Conservation (phyloP, 1,140 invertebrate species). For the Matsumurasca onukii region DNA sequence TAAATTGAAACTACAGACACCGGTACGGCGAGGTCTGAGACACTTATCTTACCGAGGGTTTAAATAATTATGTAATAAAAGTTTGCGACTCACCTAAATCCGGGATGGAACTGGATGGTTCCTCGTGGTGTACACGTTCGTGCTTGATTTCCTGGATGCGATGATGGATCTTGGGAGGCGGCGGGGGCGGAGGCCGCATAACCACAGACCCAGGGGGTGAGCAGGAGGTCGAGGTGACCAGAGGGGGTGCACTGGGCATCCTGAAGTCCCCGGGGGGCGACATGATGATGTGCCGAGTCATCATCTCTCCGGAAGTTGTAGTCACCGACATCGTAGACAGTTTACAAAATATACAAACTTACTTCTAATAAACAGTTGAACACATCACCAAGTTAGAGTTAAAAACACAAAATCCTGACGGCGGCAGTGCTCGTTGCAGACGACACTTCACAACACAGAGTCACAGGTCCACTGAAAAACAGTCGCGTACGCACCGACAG, state of each 20-base stretch:
- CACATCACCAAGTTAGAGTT: not conserved
- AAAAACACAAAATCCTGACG: not conserved
- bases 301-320: constrained; percentile 7
- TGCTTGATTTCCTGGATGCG: constrained; percentile 25
- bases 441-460: not conserved
- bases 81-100: constrained; percentile 68
- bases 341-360: not conserved
- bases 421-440: not conserved
- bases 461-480: not conserved
- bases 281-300: not conserved
- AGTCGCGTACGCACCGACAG: not conserved
- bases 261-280: constrained; percentile 32
- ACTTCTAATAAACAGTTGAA: not conserved
- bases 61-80: too few species aligned
- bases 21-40: too few species aligned
- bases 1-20: too few species aligned
- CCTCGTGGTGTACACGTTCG: constrained; percentile 56
- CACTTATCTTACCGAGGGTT: too few species aligned
- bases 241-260: constrained; percentile 16
- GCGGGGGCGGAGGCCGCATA: constrained; percentile 33
- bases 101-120: constrained; percentile 79
- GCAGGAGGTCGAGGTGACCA: constrained; percentile 19
- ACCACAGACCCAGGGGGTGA: constrained; percentile 21
- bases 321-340: not conserved
- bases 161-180: constrained; percentile 28